phyloP scores from a whole-genome alignment of 1,140 invertebrate genomes.

The Penaeus chinensis region DNA sequence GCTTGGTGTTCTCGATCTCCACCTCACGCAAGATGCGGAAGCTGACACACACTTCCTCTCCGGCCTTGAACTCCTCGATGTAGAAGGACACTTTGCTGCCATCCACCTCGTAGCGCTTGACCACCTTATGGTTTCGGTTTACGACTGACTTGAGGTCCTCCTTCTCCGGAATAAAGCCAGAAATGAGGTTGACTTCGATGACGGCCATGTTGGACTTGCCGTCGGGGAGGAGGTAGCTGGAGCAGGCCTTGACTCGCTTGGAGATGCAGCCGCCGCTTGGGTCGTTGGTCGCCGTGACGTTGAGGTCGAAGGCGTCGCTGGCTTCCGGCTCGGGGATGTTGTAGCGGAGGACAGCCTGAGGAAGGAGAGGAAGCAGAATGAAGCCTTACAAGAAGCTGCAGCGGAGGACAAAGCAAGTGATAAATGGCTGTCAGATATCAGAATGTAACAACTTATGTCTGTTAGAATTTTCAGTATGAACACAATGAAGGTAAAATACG shows the following conservation, averaged over 20 bases:
- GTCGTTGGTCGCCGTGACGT: neutral
- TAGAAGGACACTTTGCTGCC: constrained; percentile 68
- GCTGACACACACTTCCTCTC: constrained; percentile 68
- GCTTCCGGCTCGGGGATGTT: constrained; percentile 23
- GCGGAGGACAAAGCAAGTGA: too few species aligned
- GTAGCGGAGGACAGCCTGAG: constrained; percentile 33
- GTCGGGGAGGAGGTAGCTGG: constrained; percentile 38
- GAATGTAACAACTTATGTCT: too few species aligned
- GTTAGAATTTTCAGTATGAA: too few species aligned
- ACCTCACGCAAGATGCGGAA: constrained; percentile 69
- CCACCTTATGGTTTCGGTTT: neutral
- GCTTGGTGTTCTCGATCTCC: constrained; percentile 71
- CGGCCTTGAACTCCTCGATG: constrained; percentile 66
- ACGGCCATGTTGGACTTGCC: constrained; percentile 62
- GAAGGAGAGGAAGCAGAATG: too few species aligned
- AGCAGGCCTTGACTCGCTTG: constrained; percentile 38
- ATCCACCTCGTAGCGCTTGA: constrained; percentile 69
- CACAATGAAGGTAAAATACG: too few species aligned
- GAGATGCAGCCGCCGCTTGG: constrained; percentile 22
- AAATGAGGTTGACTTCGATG: constrained; percentile 62
- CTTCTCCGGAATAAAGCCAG: constrained; percentile 56
- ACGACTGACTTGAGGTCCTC: constrained; percentile 36
- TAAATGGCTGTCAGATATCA: too few species aligned
- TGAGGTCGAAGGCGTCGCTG: constrained; percentile 34
- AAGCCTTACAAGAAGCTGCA: too few species aligned